Conservation (phyloP, 2,888 invertebrate genomes). For the Himalopsyche tibetana region DNA sequence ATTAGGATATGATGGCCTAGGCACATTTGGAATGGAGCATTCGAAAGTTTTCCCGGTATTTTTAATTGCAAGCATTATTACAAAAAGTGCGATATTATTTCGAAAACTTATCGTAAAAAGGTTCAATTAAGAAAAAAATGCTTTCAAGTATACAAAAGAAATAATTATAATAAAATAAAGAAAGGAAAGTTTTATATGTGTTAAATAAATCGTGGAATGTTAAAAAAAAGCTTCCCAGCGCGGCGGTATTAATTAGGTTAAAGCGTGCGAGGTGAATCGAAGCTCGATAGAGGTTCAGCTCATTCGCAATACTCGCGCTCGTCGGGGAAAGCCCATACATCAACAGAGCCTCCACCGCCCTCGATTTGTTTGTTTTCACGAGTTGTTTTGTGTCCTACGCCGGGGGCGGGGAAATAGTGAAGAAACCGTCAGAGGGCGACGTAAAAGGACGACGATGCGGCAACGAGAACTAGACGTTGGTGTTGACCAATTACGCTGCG, state of each 20-base stretch:
- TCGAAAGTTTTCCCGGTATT: slow-evolving; percentile 49
- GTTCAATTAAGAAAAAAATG: slow-evolving; percentile 52
- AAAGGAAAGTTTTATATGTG: slow-evolving; percentile 49
- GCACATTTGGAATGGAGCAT: slow-evolving; percentile 50
- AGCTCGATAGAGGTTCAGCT: slow-evolving; percentile 56
- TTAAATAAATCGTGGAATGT: slow-evolving; percentile 30
- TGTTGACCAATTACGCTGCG: slow-evolving; percentile 63
- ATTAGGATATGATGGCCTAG: slow-evolving; percentile 55
- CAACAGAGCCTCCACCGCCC: slow-evolving; percentile 52
- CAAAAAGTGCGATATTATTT: slow-evolving; percentile 41
- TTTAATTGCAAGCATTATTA: slow-evolving; percentile 48
- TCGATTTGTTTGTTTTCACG: slow-evolving; percentile 64
- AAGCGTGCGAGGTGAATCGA: slow-evolving; percentile 52
- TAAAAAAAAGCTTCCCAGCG: slow-evolving; percentile 45
- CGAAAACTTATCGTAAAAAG: slow-evolving; percentile 7
- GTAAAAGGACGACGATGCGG: slow-evolving; percentile 12
- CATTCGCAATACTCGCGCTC: slow-evolving; percentile 61
- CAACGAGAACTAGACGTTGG: slow-evolving; percentile 53
- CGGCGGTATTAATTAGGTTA: slow-evolving; percentile 63
- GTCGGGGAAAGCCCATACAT: slow-evolving; percentile 60
- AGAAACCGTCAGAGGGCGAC: neutral
- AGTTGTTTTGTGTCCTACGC: slow-evolving; percentile 60
- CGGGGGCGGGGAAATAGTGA: neutral
- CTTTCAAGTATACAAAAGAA: slow-evolving; percentile 59
- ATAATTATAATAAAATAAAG: slow-evolving; percentile 54